Evolutionary conservation across 2,888 invertebrate species (phyloP).

Genomic region (Drosophila mimetica): DNA sequence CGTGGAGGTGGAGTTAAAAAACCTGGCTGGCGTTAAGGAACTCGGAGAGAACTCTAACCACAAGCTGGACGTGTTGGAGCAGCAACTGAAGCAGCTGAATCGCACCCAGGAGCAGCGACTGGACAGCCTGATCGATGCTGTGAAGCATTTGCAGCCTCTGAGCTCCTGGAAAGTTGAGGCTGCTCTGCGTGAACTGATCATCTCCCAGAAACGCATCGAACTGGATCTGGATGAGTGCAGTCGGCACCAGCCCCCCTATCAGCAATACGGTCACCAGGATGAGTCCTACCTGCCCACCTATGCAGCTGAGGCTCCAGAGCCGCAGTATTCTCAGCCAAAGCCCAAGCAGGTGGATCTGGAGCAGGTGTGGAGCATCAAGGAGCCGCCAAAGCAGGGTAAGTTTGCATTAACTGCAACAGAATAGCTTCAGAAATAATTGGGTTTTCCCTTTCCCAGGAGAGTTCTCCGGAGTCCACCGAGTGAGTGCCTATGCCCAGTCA

Average conservation of each 20-base stretch:
- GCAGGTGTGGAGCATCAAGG: conserved; percentile 41
- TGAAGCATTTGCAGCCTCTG: conserved; percentile 51
- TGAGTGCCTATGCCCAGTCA: conserved; percentile 37
- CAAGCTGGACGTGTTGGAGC: conserved; percentile 36
- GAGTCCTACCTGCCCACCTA: conserved; percentile 13
- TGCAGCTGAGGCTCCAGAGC: not conserved
- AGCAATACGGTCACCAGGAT: not conserved
- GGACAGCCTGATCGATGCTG: conserved; percentile 21
- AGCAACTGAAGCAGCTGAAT: conserved; percentile 51
- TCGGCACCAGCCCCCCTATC: conserved; percentile 2
- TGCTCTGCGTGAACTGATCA: conserved; percentile 59
- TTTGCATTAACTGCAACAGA: fast-evolving
- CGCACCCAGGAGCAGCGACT: conserved; percentile 53
- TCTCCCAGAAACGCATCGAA: conserved; percentile 68
- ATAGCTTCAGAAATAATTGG: not conserved
- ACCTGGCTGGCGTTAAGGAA: conserved; percentile 48
- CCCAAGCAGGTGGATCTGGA: conserved; percentile 28
- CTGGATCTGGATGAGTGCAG: conserved; percentile 56
- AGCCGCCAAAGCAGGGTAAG: conserved; percentile 44
- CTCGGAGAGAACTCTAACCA: conserved; percentile 41
- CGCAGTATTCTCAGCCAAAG: not conserved
- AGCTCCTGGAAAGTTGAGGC: conserved; percentile 59
- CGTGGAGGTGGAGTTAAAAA: conserved; percentile 61
- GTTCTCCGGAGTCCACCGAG: conserved; percentile 7
- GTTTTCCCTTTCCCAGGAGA: conserved; percentile 19